Conservation (phyloP, 2,888 invertebrate species). For the Eueremaeus valkanovi region DNA sequence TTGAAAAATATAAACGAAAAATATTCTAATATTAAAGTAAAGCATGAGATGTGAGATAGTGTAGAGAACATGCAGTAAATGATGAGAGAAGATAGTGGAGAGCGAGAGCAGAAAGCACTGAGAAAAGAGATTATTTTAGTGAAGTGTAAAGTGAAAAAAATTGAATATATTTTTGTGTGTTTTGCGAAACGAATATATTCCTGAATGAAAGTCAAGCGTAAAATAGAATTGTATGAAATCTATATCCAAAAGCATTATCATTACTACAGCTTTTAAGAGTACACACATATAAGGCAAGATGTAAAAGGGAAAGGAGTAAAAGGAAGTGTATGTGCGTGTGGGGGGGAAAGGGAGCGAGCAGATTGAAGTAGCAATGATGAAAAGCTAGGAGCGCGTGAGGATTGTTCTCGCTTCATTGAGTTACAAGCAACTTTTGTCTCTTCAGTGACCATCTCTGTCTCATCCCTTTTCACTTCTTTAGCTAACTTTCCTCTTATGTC, state of each 20-base stretch:
- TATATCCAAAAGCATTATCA: conserved; percentile 3
- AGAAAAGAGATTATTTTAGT: neutral
- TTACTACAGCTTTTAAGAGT: neutral
- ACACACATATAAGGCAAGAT: neutral
- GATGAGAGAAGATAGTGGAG: neutral
- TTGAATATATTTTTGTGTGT: neutral
- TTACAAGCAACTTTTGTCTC: conserved; percentile 23
- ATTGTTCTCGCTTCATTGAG: conserved; percentile 28
- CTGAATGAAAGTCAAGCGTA: neutral
- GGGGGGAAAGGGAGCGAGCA: neutral
- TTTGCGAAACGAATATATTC: neutral
- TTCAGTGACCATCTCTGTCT: neutral
- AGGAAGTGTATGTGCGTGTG: neutral
- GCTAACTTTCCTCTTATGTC: conserved; percentile 14
- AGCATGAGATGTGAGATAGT: no score
- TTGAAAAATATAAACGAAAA: no score
- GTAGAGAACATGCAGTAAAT: neutral
- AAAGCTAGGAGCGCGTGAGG: neutral
- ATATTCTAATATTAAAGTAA: no score
- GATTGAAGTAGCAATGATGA: neutral
- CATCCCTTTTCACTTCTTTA: neutral
- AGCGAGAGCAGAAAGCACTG: neutral
- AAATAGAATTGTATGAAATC: neutral
- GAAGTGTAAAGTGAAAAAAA: neutral
- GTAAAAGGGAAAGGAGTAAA: neutral